phyloP scores from a whole-genome alignment of 2,797 vertebrate genomes.

The Heliangelus exortis region DNA sequence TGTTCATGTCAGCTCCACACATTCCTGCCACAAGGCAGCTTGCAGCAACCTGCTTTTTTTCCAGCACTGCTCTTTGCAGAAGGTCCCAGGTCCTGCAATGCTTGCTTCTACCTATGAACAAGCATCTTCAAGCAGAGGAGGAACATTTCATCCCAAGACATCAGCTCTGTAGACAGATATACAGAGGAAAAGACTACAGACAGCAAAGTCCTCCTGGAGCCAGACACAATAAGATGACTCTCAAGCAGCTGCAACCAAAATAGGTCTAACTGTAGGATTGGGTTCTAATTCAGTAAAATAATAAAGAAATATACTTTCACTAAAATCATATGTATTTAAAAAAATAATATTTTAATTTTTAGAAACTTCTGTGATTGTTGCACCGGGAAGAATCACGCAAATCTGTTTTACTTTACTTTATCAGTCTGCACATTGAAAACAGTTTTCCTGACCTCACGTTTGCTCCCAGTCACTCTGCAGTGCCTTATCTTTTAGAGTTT shows the following conservation, averaged over 20 bases:
- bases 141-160: background rate
- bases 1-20: fast-evolving
- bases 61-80: background rate
- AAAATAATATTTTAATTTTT: fast-evolving
- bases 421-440: constrained; percentile 33
- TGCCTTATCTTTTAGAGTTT: background rate
- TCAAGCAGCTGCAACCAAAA: background rate
- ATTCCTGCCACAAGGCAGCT: background rate
- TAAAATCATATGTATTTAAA: background rate
- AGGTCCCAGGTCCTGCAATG: background rate
- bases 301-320: background rate
- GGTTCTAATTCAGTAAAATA: background rate
- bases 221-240: background rate
- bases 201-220: background rate
- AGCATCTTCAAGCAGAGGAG: background rate
- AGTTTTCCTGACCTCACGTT: background rate
- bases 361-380: background rate
- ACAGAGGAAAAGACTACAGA: background rate
- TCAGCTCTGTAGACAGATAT: background rate
- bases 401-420: background rate
- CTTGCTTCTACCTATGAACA: background rate
- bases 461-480: background rate
- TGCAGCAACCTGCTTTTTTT: background rate
- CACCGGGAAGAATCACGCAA: background rate
- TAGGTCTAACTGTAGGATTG: background rate